phyloP scores from a whole-genome alignment of 2,113 vertebrate species.

The Tichodroma muraria region DNA sequence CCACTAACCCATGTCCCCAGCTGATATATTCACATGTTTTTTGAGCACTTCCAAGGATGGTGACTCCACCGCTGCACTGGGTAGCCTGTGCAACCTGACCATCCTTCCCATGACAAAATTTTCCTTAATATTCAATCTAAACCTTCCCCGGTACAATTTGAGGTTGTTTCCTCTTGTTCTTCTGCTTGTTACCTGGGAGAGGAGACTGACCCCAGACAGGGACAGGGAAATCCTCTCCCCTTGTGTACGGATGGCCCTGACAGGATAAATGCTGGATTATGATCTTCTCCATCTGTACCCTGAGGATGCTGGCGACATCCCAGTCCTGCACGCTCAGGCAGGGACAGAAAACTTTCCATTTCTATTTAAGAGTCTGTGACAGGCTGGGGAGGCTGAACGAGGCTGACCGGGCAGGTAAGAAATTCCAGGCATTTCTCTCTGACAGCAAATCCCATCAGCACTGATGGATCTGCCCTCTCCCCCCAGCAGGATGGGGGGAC shows the following conservation, averaged over 20 bases:
- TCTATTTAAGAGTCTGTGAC: neutral
- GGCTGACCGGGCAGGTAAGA: neutral
- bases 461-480: neutral
- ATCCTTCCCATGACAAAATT: neutral
- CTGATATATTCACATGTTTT: neutral
- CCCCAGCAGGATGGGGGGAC: neutral
- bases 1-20: neutral
- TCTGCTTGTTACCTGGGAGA: neutral
- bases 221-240: neutral
- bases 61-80: neutral
- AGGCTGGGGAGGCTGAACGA: neutral
- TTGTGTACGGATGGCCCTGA: neutral
- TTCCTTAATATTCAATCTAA: neutral
- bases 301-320: neutral
- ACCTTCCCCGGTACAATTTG: neutral
- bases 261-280: neutral
- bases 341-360: neutral
- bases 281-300: fast-evolving
- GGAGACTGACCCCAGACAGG: neutral
- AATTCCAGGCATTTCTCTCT: slow-evolving; percentile 7
- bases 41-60: neutral
- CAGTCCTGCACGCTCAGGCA: neutral
- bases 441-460: neutral
- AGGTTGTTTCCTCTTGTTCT: neutral
- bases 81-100: neutral